Conservation (phyloP, 2,797 vertebrate genomes). For the Ambastaia sidthimunki region DNA sequence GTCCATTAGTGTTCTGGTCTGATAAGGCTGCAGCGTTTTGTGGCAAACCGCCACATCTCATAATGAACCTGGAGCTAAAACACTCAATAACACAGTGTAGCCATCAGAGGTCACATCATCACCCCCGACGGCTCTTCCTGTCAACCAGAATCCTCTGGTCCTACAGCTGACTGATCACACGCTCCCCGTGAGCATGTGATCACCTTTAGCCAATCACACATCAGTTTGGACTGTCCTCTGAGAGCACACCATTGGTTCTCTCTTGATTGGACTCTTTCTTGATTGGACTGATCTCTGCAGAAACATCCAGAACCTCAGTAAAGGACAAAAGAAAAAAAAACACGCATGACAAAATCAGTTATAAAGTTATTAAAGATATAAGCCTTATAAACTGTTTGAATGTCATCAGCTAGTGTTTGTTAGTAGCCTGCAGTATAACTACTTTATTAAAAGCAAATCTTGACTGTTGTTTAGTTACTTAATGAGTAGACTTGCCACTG, state of each 20-base stretch:
- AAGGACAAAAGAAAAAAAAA: constrained; percentile 13
- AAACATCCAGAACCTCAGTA: constrained; percentile 16
- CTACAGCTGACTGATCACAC: constrained; percentile 48
- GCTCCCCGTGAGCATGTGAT: constrained; percentile 67
- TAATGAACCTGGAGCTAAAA: constrained; percentile 26
- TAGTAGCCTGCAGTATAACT: no score
- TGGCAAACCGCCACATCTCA: neutral
- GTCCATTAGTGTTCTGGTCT: constrained; percentile 5
- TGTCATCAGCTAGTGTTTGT: no score
- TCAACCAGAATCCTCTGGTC: constrained; percentile 12
- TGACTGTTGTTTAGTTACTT: neutral
- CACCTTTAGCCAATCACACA: constrained; percentile 66
- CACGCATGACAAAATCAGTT: no score
- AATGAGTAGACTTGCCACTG: neutral
- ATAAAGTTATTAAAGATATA: no score
- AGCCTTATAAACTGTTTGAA: no score
- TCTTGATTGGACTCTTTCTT: constrained; percentile 10
- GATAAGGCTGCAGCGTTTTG: neutral
- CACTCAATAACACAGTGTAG: constrained; percentile 27
- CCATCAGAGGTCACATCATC: constrained; percentile 42
- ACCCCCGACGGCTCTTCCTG: constrained; percentile 42
- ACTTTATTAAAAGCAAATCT: no score
- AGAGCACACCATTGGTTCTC: constrained; percentile 50
- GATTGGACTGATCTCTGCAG: constrained; percentile 1
- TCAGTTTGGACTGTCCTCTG: constrained; percentile 56